A percentile compares a stretch with the other conserved stretches of the same genome.
phyloP scores from a whole-genome alignment of 2,888 invertebrate species.

The Euplagia quadripunctaria region DNA sequence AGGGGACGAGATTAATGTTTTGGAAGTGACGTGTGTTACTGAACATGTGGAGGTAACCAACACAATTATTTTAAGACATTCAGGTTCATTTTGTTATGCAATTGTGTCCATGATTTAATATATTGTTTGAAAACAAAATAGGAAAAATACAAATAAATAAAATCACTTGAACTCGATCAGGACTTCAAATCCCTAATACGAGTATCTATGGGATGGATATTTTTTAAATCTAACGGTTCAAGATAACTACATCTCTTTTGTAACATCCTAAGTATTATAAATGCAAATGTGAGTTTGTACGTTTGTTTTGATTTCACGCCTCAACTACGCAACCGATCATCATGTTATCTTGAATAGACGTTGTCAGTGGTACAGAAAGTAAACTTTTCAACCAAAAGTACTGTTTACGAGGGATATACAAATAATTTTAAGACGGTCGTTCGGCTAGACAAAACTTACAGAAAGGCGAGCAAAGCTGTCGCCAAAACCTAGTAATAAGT shows the following conservation, averaged over 20 bases:
- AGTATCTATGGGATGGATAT: too few species aligned
- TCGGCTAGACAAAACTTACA: not conserved
- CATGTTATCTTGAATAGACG: not conserved
- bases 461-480: not conserved
- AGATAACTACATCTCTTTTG: too few species aligned
- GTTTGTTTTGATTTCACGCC: not conserved
- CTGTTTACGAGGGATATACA: too few species aligned
- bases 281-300: not conserved
- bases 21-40: not conserved
- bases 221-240: too few species aligned
- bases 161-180: too few species aligned
- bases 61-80: not conserved
- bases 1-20: constrained; percentile 5
- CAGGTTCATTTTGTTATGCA: not conserved
- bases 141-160: too few species aligned
- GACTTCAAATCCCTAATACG: too few species aligned
- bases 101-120: too few species aligned
- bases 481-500: not conserved
- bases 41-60: not conserved
- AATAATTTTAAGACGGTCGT: not conserved
- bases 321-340: not conserved
- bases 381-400: too few species aligned
- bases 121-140: too few species aligned
- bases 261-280: too few species aligned
- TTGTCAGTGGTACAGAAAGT: not conserved